These are phyloP conservation scores for Brienomyrus longianalis DNA, from an alignment of 2,113 vertebrate genomes.

Conservation along the genomic window DNA sequence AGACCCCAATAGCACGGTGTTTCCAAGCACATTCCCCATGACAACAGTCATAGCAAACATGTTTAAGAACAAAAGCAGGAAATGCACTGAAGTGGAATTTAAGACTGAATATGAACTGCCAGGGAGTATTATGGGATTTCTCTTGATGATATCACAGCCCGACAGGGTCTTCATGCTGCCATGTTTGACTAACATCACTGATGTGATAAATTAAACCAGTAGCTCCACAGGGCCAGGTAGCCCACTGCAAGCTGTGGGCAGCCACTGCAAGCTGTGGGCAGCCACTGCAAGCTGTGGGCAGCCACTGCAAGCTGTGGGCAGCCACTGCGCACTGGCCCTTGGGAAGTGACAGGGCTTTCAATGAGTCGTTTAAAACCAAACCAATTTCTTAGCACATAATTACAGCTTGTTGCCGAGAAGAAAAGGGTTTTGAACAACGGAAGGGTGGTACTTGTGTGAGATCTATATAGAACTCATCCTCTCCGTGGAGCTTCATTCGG, in stretches of 20 bases:
- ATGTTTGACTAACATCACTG: background rate
- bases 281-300: conserved; percentile 27
- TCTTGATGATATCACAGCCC: background rate
- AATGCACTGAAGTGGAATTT: background rate
- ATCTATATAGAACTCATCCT: conserved; percentile 49
- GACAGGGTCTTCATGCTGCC: background rate
- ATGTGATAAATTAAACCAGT: background rate
- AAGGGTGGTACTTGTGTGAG: conserved; percentile 57
- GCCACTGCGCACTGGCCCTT: background rate
- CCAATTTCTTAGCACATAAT: conserved; percentile 59
- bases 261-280: conserved; percentile 27
- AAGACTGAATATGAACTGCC: background rate
- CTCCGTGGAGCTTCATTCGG: conserved; percentile 43
- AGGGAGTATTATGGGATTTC: background rate
- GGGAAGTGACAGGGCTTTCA: conserved; percentile 36
- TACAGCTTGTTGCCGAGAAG: conserved; percentile 54
- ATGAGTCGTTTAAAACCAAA: conserved; percentile 56
- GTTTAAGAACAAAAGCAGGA: background rate
- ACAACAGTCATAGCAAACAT: background rate
- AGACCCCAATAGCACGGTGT: background rate
- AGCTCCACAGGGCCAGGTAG: background rate
- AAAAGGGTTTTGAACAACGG: conserved; percentile 47
- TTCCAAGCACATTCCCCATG: background rate
- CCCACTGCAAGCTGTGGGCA: conserved; percentile 28
- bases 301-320: conserved; percentile 28